A percentile compares a stretch with the other conserved stretches of the same genome.
Conservation (phyloP, 1,140 invertebrate species). For the Euschistus heros region DNA sequence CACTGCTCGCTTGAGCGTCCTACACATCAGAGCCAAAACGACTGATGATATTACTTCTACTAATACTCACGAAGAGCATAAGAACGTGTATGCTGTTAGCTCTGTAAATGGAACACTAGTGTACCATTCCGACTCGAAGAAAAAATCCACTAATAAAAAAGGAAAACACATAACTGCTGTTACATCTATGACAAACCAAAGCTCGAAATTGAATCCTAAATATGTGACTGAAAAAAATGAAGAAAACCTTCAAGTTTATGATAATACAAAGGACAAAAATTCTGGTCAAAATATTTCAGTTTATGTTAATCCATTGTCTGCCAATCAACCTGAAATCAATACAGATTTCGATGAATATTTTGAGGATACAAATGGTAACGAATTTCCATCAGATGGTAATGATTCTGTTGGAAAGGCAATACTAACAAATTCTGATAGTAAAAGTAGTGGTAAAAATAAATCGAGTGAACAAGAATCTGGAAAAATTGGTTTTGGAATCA, state of each 20-base stretch:
- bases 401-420: background rate
- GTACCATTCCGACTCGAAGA: slow-evolving; percentile 51
- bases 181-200: slow-evolving; percentile 33
- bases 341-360: slow-evolving; percentile 33
- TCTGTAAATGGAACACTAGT: slow-evolving; percentile 76
- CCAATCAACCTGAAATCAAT: slow-evolving; percentile 28
- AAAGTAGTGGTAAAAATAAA: slow-evolving; percentile 22
- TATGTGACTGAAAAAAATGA: slow-evolving; percentile 44
- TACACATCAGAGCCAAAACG: slow-evolving; percentile 52
- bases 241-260: slow-evolving; percentile 37
- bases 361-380: slow-evolving; percentile 28
- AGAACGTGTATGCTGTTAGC: slow-evolving; percentile 73
- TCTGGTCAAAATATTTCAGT: slow-evolving; percentile 38
- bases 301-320: slow-evolving; percentile 45
- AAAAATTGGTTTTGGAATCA: slow-evolving; percentile 24
- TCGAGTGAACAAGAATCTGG: slow-evolving; percentile 28
- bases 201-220: slow-evolving; percentile 32
- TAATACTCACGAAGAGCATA: background rate
- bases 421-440: background rate
- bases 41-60: slow-evolving; percentile 40
- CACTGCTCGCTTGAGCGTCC: slow-evolving; percentile 73
- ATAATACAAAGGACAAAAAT: background rate
- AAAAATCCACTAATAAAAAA: slow-evolving; percentile 12
- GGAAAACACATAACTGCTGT: slow-evolving; percentile 25
- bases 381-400: background rate